Percentiles rank a stretch among this genome's conserved stretches.
These are phyloP conservation scores for Triplophysa tibetana DNA, from an alignment of 2,113 vertebrate species.

Conservation along the genomic window DNA sequence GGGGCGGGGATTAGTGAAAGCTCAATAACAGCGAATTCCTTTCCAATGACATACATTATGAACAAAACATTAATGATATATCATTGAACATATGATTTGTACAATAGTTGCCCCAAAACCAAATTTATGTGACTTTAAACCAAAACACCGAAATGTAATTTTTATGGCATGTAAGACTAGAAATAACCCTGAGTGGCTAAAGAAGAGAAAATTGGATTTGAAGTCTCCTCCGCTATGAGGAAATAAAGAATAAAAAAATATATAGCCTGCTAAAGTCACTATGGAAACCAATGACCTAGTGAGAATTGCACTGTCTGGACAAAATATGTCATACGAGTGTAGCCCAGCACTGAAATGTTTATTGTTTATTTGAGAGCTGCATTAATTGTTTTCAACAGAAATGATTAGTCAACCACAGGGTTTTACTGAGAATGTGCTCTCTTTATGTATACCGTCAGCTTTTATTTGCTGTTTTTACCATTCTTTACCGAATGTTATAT, in stretches of 20 bases:
- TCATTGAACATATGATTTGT: neutral
- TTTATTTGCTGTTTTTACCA: neutral
- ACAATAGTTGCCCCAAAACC: neutral
- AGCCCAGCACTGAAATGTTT: constrained; percentile 16
- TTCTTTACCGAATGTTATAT: neutral
- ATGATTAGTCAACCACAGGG: neutral
- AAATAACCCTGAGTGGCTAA: constrained; percentile 8
- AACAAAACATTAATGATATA: constrained; percentile 1
- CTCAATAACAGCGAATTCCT: too few species aligned
- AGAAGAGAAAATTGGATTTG: neutral
- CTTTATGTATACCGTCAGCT: constrained; percentile 3
- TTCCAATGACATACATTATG: neutral
- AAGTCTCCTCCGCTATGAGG: neutral
- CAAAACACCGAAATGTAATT: constrained; percentile 5
- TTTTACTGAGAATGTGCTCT: too few species aligned
- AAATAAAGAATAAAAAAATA: constrained; percentile 26
- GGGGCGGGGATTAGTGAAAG: too few species aligned
- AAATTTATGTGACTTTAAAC: neutral
- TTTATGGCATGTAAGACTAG: neutral
- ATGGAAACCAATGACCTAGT: constrained; percentile 47
- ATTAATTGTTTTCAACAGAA: neutral
- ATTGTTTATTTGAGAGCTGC: constrained; percentile 6
- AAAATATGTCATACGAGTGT: constrained; percentile 24
- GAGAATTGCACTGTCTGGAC: neutral
- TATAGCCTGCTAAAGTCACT: constrained; percentile 25